Conservation (phyloP, 2,797 vertebrate genomes). For the Graptemys geographica region DNA sequence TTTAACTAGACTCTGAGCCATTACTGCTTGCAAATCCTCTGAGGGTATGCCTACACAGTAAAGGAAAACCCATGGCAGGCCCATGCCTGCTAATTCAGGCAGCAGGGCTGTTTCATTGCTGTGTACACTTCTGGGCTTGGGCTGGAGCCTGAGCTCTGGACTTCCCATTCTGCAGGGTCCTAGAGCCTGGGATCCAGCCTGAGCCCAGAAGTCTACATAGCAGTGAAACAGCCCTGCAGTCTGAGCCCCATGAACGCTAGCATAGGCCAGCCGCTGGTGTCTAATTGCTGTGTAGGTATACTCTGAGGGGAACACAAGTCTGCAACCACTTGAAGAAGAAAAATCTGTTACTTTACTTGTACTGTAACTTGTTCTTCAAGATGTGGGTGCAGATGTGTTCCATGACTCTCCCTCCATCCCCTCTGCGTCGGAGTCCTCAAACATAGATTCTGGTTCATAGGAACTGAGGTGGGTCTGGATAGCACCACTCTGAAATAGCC, state of each 20-base stretch:
- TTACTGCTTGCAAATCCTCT: background rate
- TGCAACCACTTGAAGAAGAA: background rate
- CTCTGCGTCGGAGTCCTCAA: too few relatives aligned
- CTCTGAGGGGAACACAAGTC: background rate
- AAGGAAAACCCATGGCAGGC: background rate
- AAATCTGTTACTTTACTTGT: background rate
- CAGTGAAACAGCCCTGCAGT: background rate
- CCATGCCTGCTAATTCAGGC: background rate
- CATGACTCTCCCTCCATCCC: too few relatives aligned
- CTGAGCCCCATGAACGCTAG: background rate
- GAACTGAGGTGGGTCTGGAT: background rate
- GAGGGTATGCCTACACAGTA: background rate
- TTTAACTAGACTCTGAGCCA: background rate
- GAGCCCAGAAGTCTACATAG: too few relatives aligned
- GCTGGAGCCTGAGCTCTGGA: background rate
- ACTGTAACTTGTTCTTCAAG: background rate
- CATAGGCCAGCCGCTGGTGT: background rate
- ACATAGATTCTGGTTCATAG: too few relatives aligned
- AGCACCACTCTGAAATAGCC: background rate
- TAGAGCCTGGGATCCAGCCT: background rate
- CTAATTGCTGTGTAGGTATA: background rate
- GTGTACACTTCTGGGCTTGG: background rate
- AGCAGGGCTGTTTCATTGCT: background rate
- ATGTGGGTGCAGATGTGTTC: background rate
- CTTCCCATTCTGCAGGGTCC: background rate